Conservation (phyloP, 2,113 vertebrate genomes). For the Excalfactoria chinensis region DNA sequence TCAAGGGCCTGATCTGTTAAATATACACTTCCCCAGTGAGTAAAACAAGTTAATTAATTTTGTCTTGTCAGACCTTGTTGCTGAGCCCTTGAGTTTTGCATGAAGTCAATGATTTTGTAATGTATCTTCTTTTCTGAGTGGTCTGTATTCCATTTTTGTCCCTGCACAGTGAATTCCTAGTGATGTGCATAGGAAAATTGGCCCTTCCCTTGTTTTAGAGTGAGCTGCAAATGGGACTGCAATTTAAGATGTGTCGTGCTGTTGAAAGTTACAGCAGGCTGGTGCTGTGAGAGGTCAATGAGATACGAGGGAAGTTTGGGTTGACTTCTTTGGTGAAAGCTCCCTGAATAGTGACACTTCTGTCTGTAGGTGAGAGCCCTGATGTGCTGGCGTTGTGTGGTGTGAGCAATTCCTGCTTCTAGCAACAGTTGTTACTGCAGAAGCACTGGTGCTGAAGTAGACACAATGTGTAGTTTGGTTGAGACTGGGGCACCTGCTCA, state of each 20-base stretch:
- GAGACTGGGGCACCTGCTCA: slow-evolving; percentile 24
- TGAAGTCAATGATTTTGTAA: background rate
- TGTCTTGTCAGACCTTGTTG: slow-evolving; percentile 11
- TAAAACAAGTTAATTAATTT: slow-evolving; percentile 57
- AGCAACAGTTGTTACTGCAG: background rate
- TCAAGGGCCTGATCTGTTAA: slow-evolving; percentile 43
- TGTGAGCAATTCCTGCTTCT: background rate
- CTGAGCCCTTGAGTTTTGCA: background rate
- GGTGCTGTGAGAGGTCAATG: background rate
- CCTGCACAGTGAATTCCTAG: background rate
- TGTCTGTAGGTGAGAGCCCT: background rate
- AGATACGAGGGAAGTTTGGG: background rate
- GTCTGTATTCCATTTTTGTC: background rate
- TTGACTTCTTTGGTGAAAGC: background rate
- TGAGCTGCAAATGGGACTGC: background rate
- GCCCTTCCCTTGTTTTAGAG: background rate
- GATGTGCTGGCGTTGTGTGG: background rate
- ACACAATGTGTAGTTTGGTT: background rate
- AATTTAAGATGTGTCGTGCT: accelerated
- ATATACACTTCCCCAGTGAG: slow-evolving; percentile 20
- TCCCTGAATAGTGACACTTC: background rate
- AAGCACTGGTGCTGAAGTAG: background rate
- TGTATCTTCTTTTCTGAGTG: background rate
- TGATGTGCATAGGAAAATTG: background rate
- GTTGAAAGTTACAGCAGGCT: background rate